Evolutionary conservation across 2,113 vertebrate genomes (phyloP).

Genomic region (Chiloscyllium plagiosum): DNA sequence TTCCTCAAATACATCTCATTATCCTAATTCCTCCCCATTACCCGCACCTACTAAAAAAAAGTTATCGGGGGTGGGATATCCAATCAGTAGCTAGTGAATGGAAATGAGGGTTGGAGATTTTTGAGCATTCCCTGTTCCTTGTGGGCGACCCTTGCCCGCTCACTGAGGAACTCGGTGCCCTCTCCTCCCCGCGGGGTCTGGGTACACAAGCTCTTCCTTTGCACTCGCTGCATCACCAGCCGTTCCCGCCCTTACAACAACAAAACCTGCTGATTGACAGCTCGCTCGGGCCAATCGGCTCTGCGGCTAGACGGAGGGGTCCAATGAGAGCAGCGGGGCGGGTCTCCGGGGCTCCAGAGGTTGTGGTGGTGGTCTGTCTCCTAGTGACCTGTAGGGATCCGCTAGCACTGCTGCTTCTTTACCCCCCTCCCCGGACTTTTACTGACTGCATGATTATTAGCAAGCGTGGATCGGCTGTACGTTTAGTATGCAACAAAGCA

Average conservation of each 20-base stretch:
- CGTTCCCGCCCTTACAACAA: too few relatives aligned
- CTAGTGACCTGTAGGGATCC: neutral
- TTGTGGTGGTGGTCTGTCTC: neutral
- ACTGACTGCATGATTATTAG: neutral
- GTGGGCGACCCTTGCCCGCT: too few relatives aligned
- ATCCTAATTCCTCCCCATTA: neutral
- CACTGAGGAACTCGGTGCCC: neutral
- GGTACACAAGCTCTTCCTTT: too few relatives aligned
- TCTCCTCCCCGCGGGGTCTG: neutral
- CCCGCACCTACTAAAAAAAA: neutral
- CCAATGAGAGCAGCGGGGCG: neutral
- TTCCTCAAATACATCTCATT: neutral
- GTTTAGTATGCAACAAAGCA: neutral
- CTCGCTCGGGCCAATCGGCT: neutral
- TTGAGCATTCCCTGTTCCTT: neutral
- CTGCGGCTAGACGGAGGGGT: neutral
- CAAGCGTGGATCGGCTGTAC: neutral
- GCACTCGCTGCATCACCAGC: neutral
- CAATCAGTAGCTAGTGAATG: neutral
- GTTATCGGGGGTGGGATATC: too few relatives aligned
- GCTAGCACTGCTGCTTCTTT: neutral
- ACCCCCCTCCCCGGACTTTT: neutral
- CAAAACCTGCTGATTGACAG: constrained; percentile 4
- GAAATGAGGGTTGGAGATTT: neutral
- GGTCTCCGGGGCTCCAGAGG: neutral